Evolutionary conservation across 2,888 invertebrate genomes (phyloP).

Genomic region (Ectemnius cavifrons): DNA sequence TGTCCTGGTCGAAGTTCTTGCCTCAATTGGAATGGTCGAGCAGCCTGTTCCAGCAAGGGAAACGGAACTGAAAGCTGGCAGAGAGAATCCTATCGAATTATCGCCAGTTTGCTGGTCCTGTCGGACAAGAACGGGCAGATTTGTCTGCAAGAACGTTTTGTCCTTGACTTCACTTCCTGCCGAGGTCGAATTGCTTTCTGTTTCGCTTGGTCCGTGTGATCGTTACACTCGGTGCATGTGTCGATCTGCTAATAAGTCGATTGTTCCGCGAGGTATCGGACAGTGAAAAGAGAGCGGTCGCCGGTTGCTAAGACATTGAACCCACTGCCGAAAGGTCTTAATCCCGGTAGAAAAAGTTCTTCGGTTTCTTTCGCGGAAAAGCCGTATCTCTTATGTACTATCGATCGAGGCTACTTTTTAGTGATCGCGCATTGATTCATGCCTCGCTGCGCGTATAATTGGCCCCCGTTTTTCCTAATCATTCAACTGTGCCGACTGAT

Average conservation of each 20-base stretch:
- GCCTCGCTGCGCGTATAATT: neutral
- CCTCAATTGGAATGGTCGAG: too few relatives aligned
- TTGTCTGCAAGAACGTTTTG: constrained; percentile 49
- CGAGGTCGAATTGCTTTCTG: constrained; percentile 68
- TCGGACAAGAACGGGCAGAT: too few relatives aligned
- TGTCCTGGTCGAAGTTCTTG: too few relatives aligned
- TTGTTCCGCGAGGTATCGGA: constrained; percentile 20
- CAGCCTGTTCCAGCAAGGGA: neutral
- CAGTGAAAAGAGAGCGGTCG: constrained; percentile 49
- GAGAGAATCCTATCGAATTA: neutral
- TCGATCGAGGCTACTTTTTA: constrained; percentile 8
- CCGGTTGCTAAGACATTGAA: constrained; percentile 43
- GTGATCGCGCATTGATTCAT: constrained; percentile 1
- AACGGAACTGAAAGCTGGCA: constrained; percentile 14
- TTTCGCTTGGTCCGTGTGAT: constrained; percentile 52
- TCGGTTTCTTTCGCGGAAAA: constrained; percentile 44
- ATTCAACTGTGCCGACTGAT: neutral
- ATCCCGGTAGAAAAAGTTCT: constrained; percentile 37
- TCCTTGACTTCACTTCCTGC: constrained; percentile 65
- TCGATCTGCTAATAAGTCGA: constrained; percentile 38
- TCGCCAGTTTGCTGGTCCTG: too few relatives aligned
- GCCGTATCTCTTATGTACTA: neutral
- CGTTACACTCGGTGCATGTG: constrained; percentile 53
- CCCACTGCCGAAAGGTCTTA: constrained; percentile 42
- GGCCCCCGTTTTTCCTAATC: constrained; percentile 3